phyloP scores from a whole-genome alignment of 2,888 invertebrate species.

The Agonopterix subpropinquella region DNA sequence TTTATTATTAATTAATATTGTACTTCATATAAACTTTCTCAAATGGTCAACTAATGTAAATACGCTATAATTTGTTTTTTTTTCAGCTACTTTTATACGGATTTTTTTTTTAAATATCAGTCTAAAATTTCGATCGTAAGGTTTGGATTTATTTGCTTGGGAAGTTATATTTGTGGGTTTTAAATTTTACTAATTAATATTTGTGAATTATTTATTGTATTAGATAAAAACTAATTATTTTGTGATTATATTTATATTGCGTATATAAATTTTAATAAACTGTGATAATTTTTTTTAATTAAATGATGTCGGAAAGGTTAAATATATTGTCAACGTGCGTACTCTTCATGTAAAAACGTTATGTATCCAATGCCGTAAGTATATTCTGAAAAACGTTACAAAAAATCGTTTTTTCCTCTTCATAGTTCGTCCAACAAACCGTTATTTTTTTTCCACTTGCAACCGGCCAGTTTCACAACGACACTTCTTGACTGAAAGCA shows the following conservation, averaged over 20 bases:
- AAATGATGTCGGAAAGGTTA: slow-evolving; percentile 30
- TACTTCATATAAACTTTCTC: slow-evolving; percentile 60
- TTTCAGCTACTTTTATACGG: slow-evolving; percentile 52
- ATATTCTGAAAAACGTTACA: slow-evolving; percentile 27
- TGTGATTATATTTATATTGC: slow-evolving; percentile 55
- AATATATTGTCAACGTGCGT: slow-evolving; percentile 50
- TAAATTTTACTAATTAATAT: slow-evolving; percentile 1
- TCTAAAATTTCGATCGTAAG: slow-evolving; percentile 73
- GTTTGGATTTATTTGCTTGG: slow-evolving; percentile 65
- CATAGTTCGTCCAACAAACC: slow-evolving; percentile 53
- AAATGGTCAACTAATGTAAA: slow-evolving; percentile 75
- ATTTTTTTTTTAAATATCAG: slow-evolving; percentile 63
- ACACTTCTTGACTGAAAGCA: slow-evolving; percentile 6
- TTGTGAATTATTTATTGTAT: slow-evolving; percentile 27
- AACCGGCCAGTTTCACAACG: slow-evolving; percentile 17
- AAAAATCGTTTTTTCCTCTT: slow-evolving; percentile 63
- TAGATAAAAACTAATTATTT: slow-evolving; percentile 41
- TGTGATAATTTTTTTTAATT: slow-evolving; percentile 26
- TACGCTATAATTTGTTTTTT: slow-evolving; percentile 58
- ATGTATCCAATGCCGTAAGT: slow-evolving; percentile 14
- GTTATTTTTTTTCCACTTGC: slow-evolving; percentile 22
- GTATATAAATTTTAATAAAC: slow-evolving; percentile 49
- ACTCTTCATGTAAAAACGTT: slow-evolving; percentile 40
- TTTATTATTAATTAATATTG: slow-evolving; percentile 31
- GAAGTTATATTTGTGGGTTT: slow-evolving; percentile 45